Evolutionary conservation across 1,140 invertebrate species (phyloP).

Genomic region (Drosophila oshimai): DNA sequence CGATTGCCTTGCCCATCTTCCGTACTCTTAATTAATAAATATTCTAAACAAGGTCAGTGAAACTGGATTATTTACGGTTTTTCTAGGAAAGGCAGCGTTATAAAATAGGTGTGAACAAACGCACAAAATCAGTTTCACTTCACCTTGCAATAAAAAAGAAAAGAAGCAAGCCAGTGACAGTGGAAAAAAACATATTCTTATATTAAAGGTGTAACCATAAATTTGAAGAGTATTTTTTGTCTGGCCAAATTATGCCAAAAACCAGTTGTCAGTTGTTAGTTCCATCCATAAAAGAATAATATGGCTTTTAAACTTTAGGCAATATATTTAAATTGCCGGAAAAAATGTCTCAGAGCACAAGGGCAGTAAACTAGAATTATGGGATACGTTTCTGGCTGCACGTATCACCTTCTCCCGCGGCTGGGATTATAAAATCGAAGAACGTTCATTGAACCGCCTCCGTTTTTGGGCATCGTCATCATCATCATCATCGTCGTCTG

Average conservation of each 20-base stretch:
- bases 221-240: not conserved
- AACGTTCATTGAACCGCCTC: slow-evolving; percentile 66
- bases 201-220: not conserved
- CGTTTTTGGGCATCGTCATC: slow-evolving; percentile 37
- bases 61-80: slow-evolving; percentile 18
- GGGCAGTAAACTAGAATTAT: slow-evolving; percentile 8
- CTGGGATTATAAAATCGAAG: slow-evolving; percentile 39
- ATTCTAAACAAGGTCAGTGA: slow-evolving; percentile 28
- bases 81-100: not conserved
- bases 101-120: not conserved
- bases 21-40: slow-evolving; percentile 37
- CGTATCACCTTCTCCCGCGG: not conserved
- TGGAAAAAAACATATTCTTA: not conserved
- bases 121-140: not conserved
- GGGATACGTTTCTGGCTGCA: not conserved
- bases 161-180: not conserved
- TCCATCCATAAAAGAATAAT: not conserved
- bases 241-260: slow-evolving; percentile 18
- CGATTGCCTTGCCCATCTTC: slow-evolving; percentile 31
- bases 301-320: slow-evolving; percentile 3
- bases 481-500: slow-evolving; percentile 19
- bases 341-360: slow-evolving; percentile 7
- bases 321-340: not conserved
- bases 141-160: no score
- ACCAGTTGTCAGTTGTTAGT: slow-evolving; percentile 13